Percentiles rank a stretch among this genome's conserved stretches.
These are phyloP conservation scores for Tylochromis polylepis DNA, from an alignment of 2,113 vertebrate species.

Conservation along the genomic window DNA sequence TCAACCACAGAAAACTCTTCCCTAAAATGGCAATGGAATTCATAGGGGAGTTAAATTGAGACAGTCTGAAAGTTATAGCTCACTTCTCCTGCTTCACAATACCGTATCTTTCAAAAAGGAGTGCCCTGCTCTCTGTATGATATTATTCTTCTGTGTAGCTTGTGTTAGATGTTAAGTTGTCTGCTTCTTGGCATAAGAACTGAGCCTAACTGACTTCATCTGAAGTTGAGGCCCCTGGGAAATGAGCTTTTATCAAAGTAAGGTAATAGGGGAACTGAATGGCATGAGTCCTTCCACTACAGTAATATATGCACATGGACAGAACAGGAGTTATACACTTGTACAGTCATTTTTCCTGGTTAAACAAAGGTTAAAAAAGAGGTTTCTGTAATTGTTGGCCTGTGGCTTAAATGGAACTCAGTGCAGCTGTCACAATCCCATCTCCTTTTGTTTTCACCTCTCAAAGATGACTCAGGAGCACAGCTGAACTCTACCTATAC, in stretches of 20 bases:
- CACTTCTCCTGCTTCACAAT: conserved; percentile 23
- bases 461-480: background rate
- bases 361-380: background rate
- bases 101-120: conserved; percentile 7
- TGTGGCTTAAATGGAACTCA: conserved; percentile 5
- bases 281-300: conserved; percentile 34
- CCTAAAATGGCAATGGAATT: conserved; percentile 63
- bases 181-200: conserved; percentile 39
- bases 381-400: background rate
- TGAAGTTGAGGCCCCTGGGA: conserved; percentile 56
- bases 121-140: conserved; percentile 2
- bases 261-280: conserved; percentile 48
- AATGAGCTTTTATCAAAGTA: conserved; percentile 65
- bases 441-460: background rate
- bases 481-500: background rate
- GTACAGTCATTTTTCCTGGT: conserved; percentile 25
- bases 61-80: conserved; percentile 49
- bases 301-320: background rate
- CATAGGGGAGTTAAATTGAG: conserved; percentile 42
- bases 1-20: conserved; percentile 24
- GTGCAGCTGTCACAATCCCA: conserved; percentile 1
- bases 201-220: conserved; percentile 42
- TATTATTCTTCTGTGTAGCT: conserved; percentile 19
- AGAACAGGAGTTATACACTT: background rate
- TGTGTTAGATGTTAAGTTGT: conserved; percentile 34